Evolutionary conservation across 2,113 vertebrate genomes (phyloP).

Genomic region (Conger conger): DNA sequence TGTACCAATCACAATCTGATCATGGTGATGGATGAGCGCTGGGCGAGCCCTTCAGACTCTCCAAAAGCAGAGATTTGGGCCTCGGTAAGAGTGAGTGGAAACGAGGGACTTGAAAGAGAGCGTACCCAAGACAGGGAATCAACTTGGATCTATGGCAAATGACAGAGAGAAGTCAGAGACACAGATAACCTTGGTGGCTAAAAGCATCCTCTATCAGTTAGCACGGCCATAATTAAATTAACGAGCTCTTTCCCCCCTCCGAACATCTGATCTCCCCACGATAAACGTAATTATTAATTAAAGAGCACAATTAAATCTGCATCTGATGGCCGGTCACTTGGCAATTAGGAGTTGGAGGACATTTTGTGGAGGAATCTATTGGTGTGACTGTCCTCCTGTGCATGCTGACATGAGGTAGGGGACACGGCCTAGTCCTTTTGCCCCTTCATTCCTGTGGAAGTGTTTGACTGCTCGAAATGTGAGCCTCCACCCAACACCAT

Average conservation of each 20-base stretch:
- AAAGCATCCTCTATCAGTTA: conserved; percentile 69
- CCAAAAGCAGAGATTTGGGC: conserved; percentile 1
- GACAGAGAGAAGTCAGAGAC: conserved; percentile 61
- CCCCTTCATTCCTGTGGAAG: neutral
- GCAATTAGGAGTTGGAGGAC: conserved; percentile 39
- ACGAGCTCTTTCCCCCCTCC: conserved; percentile 68
- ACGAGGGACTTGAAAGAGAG: conserved; percentile 49
- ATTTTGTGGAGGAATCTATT: conserved; percentile 3
- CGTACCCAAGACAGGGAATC: conserved; percentile 54
- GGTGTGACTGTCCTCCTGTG: neutral
- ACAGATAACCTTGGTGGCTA: conserved; percentile 78
- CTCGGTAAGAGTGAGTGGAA: conserved; percentile 21
- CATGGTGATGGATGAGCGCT: neutral
- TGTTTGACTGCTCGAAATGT: neutral
- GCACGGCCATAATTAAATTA: conserved; percentile 76
- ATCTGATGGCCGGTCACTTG: conserved; percentile 69
- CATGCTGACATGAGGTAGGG: neutral
- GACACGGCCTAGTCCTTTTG: neutral
- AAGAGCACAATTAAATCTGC: conserved; percentile 80
- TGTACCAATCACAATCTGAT: conserved; percentile 3
- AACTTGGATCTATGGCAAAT: conserved; percentile 60
- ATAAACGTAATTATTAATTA: conserved; percentile 85
- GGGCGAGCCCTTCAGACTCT: neutral
- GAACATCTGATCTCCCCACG: conserved; percentile 74
- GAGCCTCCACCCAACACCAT: no score